Evolutionary conservation across 2,888 invertebrate species (phyloP).

Genomic region (Crematogaster levior): DNA sequence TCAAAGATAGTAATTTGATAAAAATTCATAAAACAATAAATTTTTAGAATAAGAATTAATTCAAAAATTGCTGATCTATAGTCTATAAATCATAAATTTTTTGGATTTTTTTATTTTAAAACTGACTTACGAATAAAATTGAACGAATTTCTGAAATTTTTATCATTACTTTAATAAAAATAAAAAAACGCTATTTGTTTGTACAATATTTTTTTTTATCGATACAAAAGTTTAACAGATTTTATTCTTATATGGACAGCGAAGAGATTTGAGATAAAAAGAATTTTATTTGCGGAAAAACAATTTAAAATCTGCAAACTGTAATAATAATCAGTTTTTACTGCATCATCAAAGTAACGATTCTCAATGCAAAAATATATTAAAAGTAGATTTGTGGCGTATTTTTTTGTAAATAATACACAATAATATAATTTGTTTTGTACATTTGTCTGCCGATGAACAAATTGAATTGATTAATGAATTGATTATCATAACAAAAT

Average conservation of each 20-base stretch:
- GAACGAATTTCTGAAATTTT: background rate
- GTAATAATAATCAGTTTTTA: background rate
- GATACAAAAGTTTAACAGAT: background rate
- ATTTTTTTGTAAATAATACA: no score
- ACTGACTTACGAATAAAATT: constrained; percentile 25
- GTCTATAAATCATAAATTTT: constrained; percentile 9
- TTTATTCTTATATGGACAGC: background rate
- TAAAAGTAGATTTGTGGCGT: background rate
- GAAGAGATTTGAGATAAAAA: background rate
- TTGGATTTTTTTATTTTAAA: background rate
- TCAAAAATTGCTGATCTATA: background rate
- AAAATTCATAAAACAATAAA: constrained; percentile 24
- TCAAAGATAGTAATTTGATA: background rate
- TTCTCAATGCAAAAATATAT: background rate
- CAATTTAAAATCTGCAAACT: background rate
- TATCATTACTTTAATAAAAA: background rate
- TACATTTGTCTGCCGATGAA: background rate
- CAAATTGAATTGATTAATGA: background rate
- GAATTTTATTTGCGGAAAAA: background rate
- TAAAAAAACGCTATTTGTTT: background rate
- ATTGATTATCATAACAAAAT: background rate
- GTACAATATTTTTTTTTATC: background rate
- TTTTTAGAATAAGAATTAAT: constrained; percentile 9
- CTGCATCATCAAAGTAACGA: background rate
- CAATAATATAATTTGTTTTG: no score